Conservation (phyloP, 2,797 vertebrate species). For the Ambastaia sidthimunki region DNA sequence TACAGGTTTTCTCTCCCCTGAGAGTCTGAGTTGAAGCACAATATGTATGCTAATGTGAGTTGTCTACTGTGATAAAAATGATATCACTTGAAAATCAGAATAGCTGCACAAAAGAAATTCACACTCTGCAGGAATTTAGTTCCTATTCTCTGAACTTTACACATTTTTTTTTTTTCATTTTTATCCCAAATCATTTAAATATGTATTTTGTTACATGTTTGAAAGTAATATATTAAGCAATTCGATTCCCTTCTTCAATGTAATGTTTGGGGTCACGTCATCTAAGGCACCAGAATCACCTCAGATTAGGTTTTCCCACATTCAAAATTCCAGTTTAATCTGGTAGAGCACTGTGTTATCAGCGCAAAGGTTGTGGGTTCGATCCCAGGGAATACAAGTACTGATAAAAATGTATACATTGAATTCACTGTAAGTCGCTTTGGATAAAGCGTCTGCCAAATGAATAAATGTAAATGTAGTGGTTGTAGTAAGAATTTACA, state of each 20-base stretch:
- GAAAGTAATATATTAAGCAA: slow-evolving; percentile 5
- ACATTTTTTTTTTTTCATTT: not conserved
- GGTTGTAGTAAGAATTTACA: too few relatives aligned
- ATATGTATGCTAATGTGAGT: slow-evolving; percentile 65
- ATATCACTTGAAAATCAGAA: slow-evolving; percentile 49
- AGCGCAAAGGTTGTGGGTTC: too few relatives aligned
- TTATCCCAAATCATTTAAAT: slow-evolving; percentile 32
- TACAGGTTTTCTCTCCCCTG: slow-evolving; percentile 44
- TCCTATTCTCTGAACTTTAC: not conserved
- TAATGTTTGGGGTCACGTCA: too few relatives aligned
- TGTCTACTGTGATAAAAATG: slow-evolving; percentile 58
- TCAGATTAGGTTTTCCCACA: too few relatives aligned
- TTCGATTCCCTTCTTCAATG: not conserved
- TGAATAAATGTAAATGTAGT: too few relatives aligned
- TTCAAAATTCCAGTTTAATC: too few relatives aligned
- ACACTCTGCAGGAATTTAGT: not conserved
- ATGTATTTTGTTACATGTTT: slow-evolving; percentile 15
- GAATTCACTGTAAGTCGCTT: too few relatives aligned
- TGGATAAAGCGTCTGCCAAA: too few relatives aligned
- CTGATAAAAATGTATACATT: too few relatives aligned
- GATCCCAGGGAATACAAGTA: too few relatives aligned
- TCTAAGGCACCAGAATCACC: too few relatives aligned
- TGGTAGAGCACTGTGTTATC: too few relatives aligned
- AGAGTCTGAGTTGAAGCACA: slow-evolving; percentile 48
- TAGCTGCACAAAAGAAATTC: slow-evolving; percentile 41